Evolutionary conservation across 2,888 invertebrate species (phyloP).

Genomic region (Thymelicus lineola): DNA sequence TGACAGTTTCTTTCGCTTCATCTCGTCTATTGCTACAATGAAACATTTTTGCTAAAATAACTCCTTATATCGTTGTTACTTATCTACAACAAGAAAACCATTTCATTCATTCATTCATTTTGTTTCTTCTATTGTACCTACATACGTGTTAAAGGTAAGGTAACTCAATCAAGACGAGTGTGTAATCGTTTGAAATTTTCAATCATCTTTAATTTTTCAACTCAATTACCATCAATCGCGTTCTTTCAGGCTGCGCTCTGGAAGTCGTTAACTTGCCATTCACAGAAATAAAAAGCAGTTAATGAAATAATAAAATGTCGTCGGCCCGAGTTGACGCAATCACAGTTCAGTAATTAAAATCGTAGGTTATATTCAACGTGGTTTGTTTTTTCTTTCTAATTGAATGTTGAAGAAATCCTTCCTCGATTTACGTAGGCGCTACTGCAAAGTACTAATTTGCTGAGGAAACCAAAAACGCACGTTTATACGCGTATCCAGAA

Average conservation of each 20-base stretch:
- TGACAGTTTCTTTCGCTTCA: too few species aligned
- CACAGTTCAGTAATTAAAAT: constrained; percentile 32
- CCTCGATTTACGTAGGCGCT: too few species aligned
- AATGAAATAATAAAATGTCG: constrained; percentile 67
- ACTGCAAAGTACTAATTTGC: too few species aligned
- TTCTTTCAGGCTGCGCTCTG: constrained; percentile 14
- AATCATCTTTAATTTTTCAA: constrained; percentile 59
- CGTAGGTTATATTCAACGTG: constrained; percentile 11
- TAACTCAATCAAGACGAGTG: constrained; percentile 7
- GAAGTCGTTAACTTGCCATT: constrained; percentile 23
- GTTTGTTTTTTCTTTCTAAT: too few species aligned
- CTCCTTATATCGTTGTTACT: too few species aligned
- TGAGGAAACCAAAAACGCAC: too few species aligned
- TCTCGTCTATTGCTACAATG: too few species aligned
- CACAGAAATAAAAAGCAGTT: constrained; percentile 62
- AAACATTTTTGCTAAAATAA: too few species aligned
- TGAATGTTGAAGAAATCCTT: too few species aligned
- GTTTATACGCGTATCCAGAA: too few species aligned
- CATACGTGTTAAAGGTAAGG: neutral
- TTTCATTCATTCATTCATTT: too few species aligned
- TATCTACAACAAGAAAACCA: too few species aligned
- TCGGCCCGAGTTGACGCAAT: constrained; percentile 36
- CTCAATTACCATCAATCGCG: constrained; percentile 64
- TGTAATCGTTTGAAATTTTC: constrained; percentile 53
- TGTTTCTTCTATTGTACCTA: neutral